Percentiles rank a stretch among this genome's conserved stretches.
These are phyloP conservation scores for Peribatodes rhomboidaria DNA, from an alignment of 2,888 invertebrate species.

Conservation along the genomic window DNA sequence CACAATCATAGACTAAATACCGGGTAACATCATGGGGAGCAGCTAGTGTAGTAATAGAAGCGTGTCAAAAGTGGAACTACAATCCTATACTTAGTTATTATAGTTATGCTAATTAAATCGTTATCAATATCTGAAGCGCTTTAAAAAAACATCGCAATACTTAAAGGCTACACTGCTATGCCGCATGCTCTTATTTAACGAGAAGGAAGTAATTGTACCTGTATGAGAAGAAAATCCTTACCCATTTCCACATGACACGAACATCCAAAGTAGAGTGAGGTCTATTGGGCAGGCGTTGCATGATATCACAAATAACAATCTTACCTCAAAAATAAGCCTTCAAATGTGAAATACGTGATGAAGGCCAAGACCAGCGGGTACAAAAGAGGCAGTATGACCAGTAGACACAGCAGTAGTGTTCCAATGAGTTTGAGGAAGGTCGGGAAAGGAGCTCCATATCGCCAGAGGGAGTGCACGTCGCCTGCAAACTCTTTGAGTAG, in stretches of 20 bases:
- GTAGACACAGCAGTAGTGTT: constrained; percentile 71
- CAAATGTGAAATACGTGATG: constrained; percentile 73
- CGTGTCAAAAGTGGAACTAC: too few species aligned
- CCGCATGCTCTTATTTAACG: neutral
- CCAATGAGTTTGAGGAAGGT: constrained; percentile 81
- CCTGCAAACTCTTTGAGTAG: constrained; percentile 69
- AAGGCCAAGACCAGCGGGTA: constrained; percentile 73
- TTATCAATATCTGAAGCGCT: neutral
- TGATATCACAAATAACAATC: neutral
- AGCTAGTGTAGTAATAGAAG: too few species aligned
- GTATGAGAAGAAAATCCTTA: neutral
- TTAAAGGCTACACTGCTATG: neutral
- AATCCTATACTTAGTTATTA: too few species aligned
- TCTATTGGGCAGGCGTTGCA: neutral
- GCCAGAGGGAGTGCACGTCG: constrained; percentile 77
- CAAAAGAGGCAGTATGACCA: constrained; percentile 73
- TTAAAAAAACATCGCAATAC: neutral
- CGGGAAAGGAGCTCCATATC: constrained; percentile 81
- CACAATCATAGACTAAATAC: too few species aligned
- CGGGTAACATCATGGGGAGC: too few species aligned
- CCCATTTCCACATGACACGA: neutral
- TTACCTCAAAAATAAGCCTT: constrained; percentile 76
- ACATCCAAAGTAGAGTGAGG: too few species aligned
- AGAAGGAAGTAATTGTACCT: neutral
- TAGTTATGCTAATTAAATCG: too few species aligned